Evolutionary conservation across 30 jellyfish, hydroid and myxozoan species (phyloP).

Genomic region (Nemopilema nomurai): DNA sequence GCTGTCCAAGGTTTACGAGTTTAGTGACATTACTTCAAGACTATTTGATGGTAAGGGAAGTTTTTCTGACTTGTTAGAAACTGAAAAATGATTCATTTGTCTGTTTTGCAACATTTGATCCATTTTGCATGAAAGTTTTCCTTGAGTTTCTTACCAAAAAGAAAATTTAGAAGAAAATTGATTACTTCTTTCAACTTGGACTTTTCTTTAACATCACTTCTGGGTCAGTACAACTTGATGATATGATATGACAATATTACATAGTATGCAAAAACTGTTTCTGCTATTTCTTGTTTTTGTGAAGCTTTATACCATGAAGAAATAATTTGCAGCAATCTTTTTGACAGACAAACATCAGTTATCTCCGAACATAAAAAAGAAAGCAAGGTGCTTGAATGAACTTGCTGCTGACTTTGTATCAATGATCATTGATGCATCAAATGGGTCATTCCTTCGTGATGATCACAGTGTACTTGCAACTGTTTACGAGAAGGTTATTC

Average conservation of each 20-base stretch:
- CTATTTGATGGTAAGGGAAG: not conserved
- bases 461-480: not conserved
- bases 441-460: not conserved
- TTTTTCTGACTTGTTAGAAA: too few species aligned
- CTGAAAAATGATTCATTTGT: too few species aligned
- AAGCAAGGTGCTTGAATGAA: not conserved
- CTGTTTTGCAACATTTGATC: too few species aligned
- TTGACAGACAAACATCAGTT: not conserved
- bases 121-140: too few species aligned
- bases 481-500: not conserved
- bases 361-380: not conserved
- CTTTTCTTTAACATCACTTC: too few species aligned
- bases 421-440: not conserved
- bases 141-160: too few species aligned
- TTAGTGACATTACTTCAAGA: not conserved
- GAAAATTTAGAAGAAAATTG: too few species aligned
- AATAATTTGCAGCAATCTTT: not conserved
- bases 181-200: too few species aligned
- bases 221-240: too few species aligned
- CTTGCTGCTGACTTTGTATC: conserved; percentile 15
- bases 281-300: too few species aligned
- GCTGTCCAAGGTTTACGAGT: not conserved
- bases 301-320: not conserved
- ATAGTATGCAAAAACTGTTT: too few species aligned
- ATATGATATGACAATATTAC: too few species aligned